These are phyloP conservation scores for Hesperia comma DNA, from an alignment of 2,888 invertebrate genomes.

Conservation along the genomic window DNA sequence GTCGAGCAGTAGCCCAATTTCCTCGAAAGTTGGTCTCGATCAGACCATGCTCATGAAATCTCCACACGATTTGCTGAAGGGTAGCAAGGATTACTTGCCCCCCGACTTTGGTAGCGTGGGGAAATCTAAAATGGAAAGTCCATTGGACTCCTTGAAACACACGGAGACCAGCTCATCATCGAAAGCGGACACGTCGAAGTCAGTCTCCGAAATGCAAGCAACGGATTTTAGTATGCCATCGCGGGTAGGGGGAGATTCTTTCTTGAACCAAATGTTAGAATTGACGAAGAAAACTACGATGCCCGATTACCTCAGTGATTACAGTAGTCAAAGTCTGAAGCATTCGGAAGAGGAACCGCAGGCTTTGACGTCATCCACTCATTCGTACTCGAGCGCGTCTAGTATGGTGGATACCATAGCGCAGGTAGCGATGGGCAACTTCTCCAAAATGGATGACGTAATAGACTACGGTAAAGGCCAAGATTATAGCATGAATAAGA, in stretches of 20 bases:
- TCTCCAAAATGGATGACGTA: slow-evolving; percentile 71
- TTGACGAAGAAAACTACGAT: slow-evolving; percentile 80
- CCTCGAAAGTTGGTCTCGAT: slow-evolving; percentile 73
- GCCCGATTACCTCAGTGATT: slow-evolving; percentile 77
- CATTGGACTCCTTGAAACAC: slow-evolving; percentile 70
- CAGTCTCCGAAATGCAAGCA: slow-evolving; percentile 64
- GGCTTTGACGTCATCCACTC: slow-evolving; percentile 76
- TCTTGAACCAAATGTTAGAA: slow-evolving; percentile 81
- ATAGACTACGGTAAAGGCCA: slow-evolving; percentile 73
- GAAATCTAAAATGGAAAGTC: slow-evolving; percentile 77
- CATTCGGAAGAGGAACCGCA: slow-evolving; percentile 80
- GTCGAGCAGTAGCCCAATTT: slow-evolving; percentile 82
- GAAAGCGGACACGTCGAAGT: slow-evolving; percentile 78
- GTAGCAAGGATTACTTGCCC: slow-evolving; percentile 78
- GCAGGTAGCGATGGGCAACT: slow-evolving; percentile 75
- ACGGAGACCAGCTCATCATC: slow-evolving; percentile 73
- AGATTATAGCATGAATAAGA: slow-evolving; percentile 67
- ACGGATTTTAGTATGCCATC: slow-evolving; percentile 79
- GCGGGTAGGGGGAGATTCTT: slow-evolving; percentile 75
- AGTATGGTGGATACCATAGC: slow-evolving; percentile 74
- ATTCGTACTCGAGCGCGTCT: slow-evolving; percentile 69
- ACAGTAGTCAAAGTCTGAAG: slow-evolving; percentile 83
- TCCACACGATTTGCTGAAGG: slow-evolving; percentile 71
- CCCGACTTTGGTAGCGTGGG: slow-evolving; percentile 82
- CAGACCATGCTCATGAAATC: slow-evolving; percentile 75